These are phyloP conservation scores for Odontothrips loti DNA, from an alignment of 2,888 invertebrate species.

Conservation along the genomic window DNA sequence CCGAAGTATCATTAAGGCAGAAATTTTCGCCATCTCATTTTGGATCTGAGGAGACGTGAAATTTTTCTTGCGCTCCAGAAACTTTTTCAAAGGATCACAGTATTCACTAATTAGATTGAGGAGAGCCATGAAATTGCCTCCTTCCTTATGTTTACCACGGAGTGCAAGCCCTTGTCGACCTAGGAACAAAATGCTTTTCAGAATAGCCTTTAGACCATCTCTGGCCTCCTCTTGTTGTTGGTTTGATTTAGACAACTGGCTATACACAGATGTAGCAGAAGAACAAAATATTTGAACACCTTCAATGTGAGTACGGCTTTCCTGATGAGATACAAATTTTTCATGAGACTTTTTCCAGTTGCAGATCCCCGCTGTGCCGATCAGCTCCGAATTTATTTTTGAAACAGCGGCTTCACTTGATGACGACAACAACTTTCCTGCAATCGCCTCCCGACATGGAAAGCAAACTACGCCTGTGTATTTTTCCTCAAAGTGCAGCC, in stretches of 20 bases:
- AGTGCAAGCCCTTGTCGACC: neutral
- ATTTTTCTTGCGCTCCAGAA: neutral
- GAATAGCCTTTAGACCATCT: neutral
- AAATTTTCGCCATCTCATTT: neutral
- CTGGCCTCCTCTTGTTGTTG: neutral
- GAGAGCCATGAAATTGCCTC: neutral
- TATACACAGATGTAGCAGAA: neutral
- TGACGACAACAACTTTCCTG: neutral
- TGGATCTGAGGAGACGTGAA: neutral
- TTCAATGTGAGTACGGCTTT: neutral
- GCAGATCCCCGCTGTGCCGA: neutral
- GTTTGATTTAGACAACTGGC: neutral
- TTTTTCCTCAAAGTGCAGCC: neutral
- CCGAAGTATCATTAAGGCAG: neutral
- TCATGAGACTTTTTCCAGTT: neutral
- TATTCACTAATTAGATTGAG: neutral
- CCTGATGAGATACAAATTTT: neutral
- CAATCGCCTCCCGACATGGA: neutral
- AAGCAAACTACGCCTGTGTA: neutral
- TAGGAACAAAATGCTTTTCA: neutral
- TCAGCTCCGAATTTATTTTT: neutral
- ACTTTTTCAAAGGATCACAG: neutral
- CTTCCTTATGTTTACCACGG: neutral
- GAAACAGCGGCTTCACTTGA: neutral
- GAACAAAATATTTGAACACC: neutral